These are phyloP conservation scores for Fabriciana adippe DNA, from an alignment of 2,888 invertebrate species.

Conservation along the genomic window DNA sequence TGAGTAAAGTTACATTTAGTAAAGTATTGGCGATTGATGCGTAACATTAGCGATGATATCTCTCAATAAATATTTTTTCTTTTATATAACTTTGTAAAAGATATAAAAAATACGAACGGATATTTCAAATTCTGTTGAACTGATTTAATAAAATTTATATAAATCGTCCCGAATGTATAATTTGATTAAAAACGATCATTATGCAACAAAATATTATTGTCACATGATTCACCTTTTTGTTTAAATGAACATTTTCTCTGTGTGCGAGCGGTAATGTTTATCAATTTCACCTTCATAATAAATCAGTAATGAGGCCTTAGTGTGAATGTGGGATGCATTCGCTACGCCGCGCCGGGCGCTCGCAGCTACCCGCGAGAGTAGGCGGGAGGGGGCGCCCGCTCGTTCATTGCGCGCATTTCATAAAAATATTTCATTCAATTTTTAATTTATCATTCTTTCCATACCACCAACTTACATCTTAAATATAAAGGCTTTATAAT, in stretches of 20 bases:
- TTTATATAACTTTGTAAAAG: too few relatives aligned
- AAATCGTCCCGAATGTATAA: too few relatives aligned
- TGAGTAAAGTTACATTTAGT: too few relatives aligned
- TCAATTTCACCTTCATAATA: constrained; percentile 10
- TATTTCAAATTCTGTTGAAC: too few relatives aligned
- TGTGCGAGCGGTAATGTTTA: constrained; percentile 1
- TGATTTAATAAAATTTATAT: too few relatives aligned
- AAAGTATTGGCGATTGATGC: too few relatives aligned
- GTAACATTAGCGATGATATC: too few relatives aligned
- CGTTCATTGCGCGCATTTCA: constrained; percentile 17
- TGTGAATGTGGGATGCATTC: constrained; percentile 10
- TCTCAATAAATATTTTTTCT: too few relatives aligned
- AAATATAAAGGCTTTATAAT: not conserved
- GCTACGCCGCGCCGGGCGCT: not conserved
- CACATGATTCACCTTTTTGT: not conserved
- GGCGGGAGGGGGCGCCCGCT: not conserved
- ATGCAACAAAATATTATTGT: not conserved
- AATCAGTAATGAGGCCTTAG: constrained; percentile 11
- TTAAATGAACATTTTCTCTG: not conserved
- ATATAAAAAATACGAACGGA: too few relatives aligned
- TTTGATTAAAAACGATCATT: not conserved
- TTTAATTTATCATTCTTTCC: constrained; percentile 16
- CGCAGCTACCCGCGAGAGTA: not conserved
- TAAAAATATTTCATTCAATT: constrained; percentile 20
- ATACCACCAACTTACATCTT: constrained; percentile 6